Evolutionary conservation across 2,113 vertebrate genomes (phyloP), one percentile per base, ranked within the genome.

Genomic region (Malurus melanocephalus): DNA sequence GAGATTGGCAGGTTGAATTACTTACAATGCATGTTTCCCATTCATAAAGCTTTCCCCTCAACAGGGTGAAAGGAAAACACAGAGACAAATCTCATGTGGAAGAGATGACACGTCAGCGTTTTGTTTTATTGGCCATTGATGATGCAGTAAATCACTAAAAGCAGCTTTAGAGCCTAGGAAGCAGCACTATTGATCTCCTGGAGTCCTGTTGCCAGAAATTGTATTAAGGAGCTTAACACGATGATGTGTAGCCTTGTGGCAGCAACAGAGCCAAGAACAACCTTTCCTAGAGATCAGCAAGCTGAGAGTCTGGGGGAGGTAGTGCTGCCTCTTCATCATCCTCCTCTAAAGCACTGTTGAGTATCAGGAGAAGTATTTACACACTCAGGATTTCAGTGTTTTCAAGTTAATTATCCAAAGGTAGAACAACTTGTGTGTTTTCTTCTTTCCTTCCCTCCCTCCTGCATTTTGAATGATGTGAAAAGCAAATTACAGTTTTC

Each of bases 101-200:
- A 60, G 57, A 93, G 81, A 64, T 65, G 69, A 87, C n/a, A 51
- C 2, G 5, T 92, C 90, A 94, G 92, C 79, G n/a, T 90, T 95
- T 93, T 92, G 48, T 57, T 95, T 95, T 93, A 94, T 72, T 87
- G 92, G 61, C 49, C 89, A 86, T 84, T 80, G 81, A 81, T 91
- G 87, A 13, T 84, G 30, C 69, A 55, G 72, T 95, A 89, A 93
- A 94, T 94, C 91, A 94, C 81, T 95, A 67, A 88, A 78, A 94
- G 91, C 73, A 88, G 46, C 51, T 96, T 95, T 91, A 95, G 81
- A 94, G 92, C 55, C 45, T 90, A 92, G 93, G 92, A 96, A 95
- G 89, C 85, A 89, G 89, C 49, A 45, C 52, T 94, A 95, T 96
- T 94, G 94, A 96, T 96, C 89, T 95, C 66, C 55, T 42, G 74